Conservation (phyloP, 2,797 vertebrate species). For the Lerista edwardsae region DNA sequence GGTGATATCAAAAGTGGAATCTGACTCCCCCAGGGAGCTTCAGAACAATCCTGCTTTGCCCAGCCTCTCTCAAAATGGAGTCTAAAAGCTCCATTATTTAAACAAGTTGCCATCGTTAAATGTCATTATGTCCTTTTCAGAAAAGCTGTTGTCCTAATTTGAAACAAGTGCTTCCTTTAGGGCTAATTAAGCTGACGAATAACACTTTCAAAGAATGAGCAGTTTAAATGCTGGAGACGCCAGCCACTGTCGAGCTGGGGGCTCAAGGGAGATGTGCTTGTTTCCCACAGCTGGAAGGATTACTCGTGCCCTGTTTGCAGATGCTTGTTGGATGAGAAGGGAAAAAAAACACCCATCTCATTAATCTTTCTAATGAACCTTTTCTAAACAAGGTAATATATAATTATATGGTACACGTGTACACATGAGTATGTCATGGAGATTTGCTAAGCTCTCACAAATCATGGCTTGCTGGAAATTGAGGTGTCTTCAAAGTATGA, state of each 20-base stretch:
- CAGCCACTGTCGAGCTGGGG: neutral
- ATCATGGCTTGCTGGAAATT: neutral
- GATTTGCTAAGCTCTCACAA: constrained; percentile 44
- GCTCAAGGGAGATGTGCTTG: constrained; percentile 48
- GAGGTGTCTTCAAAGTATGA: fast-evolving
- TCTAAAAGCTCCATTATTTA: constrained; percentile 63
- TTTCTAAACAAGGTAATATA: constrained; percentile 55
- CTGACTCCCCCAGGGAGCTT: neutral
- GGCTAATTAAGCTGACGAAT: constrained; percentile 75
- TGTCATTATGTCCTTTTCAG: constrained; percentile 57
- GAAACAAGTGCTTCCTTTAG: constrained; percentile 72
- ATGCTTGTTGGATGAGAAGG: constrained; percentile 36
- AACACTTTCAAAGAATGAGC: constrained; percentile 50
- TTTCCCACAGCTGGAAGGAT: constrained; percentile 62
- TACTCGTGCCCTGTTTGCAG: constrained; percentile 24
- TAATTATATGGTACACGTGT: constrained; percentile 39
- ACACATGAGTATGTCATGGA: constrained; percentile 41
- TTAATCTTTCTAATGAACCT: constrained; percentile 66
- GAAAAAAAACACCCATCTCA: constrained; percentile 41
- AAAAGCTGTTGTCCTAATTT: constrained; percentile 68
- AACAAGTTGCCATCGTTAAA: constrained; percentile 57
- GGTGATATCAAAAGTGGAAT: neutral
- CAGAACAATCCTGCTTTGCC: constrained; percentile 6
- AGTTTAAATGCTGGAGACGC: constrained; percentile 48
- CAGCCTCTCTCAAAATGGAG: constrained; percentile 22